A percentile compares a stretch with the other conserved stretches of the same genome.
phyloP scores from a whole-genome alignment of 2,888 invertebrate genomes.

The Agrochola circellaris region DNA sequence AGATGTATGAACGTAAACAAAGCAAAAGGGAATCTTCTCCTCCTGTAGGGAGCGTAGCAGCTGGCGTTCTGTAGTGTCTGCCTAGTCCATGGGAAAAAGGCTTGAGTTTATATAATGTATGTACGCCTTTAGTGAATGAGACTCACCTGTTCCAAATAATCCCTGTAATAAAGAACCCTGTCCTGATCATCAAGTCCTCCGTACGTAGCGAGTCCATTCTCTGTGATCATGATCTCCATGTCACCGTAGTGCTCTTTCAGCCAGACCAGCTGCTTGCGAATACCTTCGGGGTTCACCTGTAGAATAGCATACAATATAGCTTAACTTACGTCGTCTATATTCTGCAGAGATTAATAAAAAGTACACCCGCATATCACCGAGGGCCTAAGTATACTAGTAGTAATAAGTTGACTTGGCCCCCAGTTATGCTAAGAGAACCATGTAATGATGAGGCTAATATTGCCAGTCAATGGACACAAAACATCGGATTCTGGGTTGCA shows the following conservation, averaged over 20 bases:
- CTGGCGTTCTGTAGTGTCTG: too few species aligned
- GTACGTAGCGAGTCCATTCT: constrained; percentile 80
- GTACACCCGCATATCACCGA: too few species aligned
- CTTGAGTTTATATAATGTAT: too few species aligned
- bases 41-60: too few species aligned
- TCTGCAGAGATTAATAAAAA: too few species aligned
- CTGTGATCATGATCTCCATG: constrained; percentile 81
- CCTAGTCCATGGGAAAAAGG: too few species aligned
- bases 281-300: constrained; percentile 77
- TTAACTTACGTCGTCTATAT: too few species aligned
- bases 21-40: too few species aligned
- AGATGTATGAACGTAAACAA: too few species aligned
- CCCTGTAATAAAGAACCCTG: constrained; percentile 69
- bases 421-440: not conserved
- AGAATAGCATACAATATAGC: not conserved
- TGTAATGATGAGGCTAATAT: not conserved
- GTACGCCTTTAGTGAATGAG: not conserved
- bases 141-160: constrained; percentile 74
- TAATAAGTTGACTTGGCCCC: not conserved
- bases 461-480: not conserved
- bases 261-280: constrained; percentile 81
- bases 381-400: too few species aligned
- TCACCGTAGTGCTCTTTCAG: constrained; percentile 76
- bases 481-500: not conserved
- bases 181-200: constrained; percentile 72